Percentiles rank a stretch among this genome's conserved stretches.
phyloP scores from a whole-genome alignment of 2,888 invertebrate genomes.

The Marronus borbonicus region DNA sequence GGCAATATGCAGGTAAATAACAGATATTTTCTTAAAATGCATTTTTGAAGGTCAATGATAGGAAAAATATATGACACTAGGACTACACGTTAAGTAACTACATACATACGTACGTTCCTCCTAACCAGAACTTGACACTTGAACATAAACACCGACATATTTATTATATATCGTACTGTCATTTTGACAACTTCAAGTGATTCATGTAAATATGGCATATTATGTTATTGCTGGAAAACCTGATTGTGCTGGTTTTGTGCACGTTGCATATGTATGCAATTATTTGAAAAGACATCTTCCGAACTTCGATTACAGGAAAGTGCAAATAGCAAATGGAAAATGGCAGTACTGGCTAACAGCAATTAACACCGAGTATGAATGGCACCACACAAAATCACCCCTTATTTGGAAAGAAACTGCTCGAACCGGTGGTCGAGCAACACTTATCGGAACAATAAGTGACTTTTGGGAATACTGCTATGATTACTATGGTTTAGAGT shows the following conservation, averaged over 20 bases:
- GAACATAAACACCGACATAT: no score
- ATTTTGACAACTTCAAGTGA: slow-evolving; percentile 14
- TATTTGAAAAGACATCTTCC: slow-evolving; percentile 73
- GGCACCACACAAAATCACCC: slow-evolving; percentile 74
- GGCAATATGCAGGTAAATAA: no score
- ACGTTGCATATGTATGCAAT: slow-evolving; percentile 73
- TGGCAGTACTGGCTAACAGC: slow-evolving; percentile 74
- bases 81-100: no score
- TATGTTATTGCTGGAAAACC: slow-evolving; percentile 75
- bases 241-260: slow-evolving; percentile 72
- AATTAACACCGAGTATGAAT: slow-evolving; percentile 72
- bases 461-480: slow-evolving; percentile 77
- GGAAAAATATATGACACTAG: no score
- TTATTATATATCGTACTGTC: not conserved
- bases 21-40: no score
- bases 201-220: slow-evolving; percentile 64
- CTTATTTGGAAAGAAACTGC: slow-evolving; percentile 77
- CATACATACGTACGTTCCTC: no score
- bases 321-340: slow-evolving; percentile 70
- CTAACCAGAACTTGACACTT: no score
- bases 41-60: no score
- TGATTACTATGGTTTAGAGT: slow-evolving; percentile 73
- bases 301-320: slow-evolving; percentile 72
- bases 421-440: slow-evolving; percentile 72
- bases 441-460: slow-evolving; percentile 75